Base-by-base conservation (phyloP, 2,888 invertebrate genomes). In the Drosophila parthenogenetica region DNA sequence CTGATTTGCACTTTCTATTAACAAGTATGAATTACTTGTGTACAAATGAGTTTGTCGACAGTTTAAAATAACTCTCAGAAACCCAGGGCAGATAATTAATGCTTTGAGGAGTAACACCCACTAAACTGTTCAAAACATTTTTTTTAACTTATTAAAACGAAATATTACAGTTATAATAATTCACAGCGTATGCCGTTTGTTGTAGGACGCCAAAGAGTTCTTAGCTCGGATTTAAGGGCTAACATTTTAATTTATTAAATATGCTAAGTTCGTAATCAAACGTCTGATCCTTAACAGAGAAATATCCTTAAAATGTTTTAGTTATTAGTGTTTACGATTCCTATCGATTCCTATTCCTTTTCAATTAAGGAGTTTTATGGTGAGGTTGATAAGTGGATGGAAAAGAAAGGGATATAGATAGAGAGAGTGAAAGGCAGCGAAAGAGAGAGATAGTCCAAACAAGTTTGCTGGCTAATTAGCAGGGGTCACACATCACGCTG, bases 391-490 rank as follows among this genome's bases (percentile, higher is more conserved):
- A 13, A 13, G 13, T 35, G 2, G 0, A 35, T 13, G 29, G 29
- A 29, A 3, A 11, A 5, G 40, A 14, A 16, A 14, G 22, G 22
- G n/a, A n/a, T n/a, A n/a, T 22, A 22, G 22, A 22, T 5, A 22
- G 22, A 22, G 22, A 22, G 7, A 22, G 10, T 5, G 25, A 32
- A 42, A 14, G 8, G 25, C 16, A 25, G 19, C 29, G 19, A 11
- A 10, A 14, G 32, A 29, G 8, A 2, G 42, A 3, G 13, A 50
- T n/a, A 19, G 32, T n/a, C n/a, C n/a, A n/a, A n/a, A n/a, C 55
- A 79, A 79, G 69, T 79, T 79, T 65, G 63, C 55, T 58, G 62
- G 43, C 69, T 69, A 78, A 78, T 73, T 78, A 73, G 61, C 75
- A 48, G 48, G 69, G 73, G 66, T 79, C 60, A 63, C 57, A 63